A percentile compares a stretch with the other conserved stretches of the same genome.
These are phyloP conservation scores for Ephydatia muelleri DNA, from an alignment of 37 sponge, comb jelly and placozoan species.

Conservation along the genomic window DNA sequence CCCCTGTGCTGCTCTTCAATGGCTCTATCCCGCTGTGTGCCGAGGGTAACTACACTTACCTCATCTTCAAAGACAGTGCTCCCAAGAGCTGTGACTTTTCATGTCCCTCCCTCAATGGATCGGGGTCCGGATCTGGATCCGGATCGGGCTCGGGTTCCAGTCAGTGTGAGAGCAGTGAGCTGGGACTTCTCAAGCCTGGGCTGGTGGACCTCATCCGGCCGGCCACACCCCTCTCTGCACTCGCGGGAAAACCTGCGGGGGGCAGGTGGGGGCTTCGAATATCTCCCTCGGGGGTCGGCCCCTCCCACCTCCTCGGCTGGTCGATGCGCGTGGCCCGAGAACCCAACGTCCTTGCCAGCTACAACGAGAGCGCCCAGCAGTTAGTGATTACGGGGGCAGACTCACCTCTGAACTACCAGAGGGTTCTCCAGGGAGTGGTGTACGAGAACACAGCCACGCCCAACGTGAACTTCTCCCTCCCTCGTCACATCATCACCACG, in stretches of 20 bases:
- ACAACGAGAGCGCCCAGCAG: constrained; percentile 24
- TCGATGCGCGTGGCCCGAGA: constrained; percentile 75
- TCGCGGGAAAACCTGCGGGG: constrained; percentile 55
- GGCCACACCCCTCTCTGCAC: constrained; percentile 35
- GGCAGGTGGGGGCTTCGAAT: constrained; percentile 77
- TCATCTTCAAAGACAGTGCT: constrained; percentile 79
- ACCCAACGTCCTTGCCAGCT: constrained; percentile 79
- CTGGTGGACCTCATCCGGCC: constrained; percentile 68
- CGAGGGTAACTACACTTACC: constrained; percentile 77
- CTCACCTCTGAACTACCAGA: constrained; percentile 76
- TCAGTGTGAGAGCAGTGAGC: constrained; percentile 1
- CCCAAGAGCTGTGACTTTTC: constrained; percentile 11
- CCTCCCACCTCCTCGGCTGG: constrained; percentile 74
- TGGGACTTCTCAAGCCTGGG: constrained; percentile 18
- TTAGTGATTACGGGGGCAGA: constrained; percentile 74
- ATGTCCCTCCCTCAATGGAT: constrained; percentile 3
- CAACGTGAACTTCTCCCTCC: constrained; percentile 51
- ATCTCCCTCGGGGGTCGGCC: not conserved
- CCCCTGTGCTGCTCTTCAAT: constrained; percentile 54
- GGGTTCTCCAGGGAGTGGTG: constrained; percentile 66
- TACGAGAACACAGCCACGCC: constrained; percentile 62
- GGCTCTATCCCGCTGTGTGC: constrained; percentile 58
- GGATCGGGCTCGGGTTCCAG: constrained; percentile 12
- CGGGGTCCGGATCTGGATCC: constrained; percentile 16
- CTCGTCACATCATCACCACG: constrained; percentile 33